A percentile compares a stretch with the other conserved stretches of the same genome.
Conservation (phyloP, 2,113 vertebrate species). For the Typhlomys cinereus region DNA sequence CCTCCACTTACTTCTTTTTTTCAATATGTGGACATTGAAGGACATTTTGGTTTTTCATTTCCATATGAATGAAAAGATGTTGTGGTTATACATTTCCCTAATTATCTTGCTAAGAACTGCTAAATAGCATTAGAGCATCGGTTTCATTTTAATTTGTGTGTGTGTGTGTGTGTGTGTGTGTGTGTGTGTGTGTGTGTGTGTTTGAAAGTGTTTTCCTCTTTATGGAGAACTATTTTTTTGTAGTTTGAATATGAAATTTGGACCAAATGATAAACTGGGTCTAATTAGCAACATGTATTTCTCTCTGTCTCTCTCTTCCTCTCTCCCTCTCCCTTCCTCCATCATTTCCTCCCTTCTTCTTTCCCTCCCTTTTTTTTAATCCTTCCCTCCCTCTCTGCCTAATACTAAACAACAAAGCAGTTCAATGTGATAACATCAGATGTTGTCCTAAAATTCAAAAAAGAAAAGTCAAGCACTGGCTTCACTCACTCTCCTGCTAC, state of each 20-base stretch:
- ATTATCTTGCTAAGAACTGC: conserved; percentile 77
- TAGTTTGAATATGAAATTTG: conserved; percentile 68
- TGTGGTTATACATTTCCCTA: conserved; percentile 80
- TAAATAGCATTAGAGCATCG: conserved; percentile 74
- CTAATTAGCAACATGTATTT: conserved; percentile 64
- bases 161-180: conserved; percentile 38
- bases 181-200: background rate
- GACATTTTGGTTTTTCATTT: conserved; percentile 43
- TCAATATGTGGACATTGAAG: conserved; percentile 72
- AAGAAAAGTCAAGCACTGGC: conserved; percentile 75
- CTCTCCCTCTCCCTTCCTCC: too few relatives aligned
- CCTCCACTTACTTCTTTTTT: conserved; percentile 78
- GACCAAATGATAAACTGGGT: conserved; percentile 80
- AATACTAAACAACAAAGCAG: conserved; percentile 60
- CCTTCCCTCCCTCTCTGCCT: too few relatives aligned
- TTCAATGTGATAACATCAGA: conserved; percentile 63
- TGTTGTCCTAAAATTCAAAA: conserved; percentile 38
- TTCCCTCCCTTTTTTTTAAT: too few relatives aligned
- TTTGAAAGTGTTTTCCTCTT: background rate
- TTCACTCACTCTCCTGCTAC: conserved; percentile 66
- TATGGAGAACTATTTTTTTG: background rate
- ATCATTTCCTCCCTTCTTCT: too few relatives aligned
- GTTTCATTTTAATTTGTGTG: conserved; percentile 63
- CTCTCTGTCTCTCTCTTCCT: background rate
- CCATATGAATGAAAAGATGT: conserved; percentile 67